These are phyloP conservation scores for Eucriotettix oculatus DNA, from an alignment of 2,888 invertebrate species.

Conservation along the genomic window DNA sequence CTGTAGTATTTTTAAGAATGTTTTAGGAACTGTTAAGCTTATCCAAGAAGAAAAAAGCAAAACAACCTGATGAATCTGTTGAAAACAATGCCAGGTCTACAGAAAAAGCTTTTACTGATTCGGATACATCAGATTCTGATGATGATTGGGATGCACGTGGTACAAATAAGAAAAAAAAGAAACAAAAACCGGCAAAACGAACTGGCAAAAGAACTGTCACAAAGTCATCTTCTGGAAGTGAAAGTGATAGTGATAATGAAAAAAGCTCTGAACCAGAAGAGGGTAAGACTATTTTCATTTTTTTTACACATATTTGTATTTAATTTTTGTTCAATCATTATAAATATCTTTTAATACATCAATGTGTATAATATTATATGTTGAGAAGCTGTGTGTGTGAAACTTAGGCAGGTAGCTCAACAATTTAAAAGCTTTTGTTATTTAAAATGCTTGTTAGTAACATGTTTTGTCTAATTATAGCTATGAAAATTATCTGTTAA, in stretches of 20 bases:
- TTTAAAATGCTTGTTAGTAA: too few species aligned
- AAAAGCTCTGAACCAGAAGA: slow-evolving; percentile 65
- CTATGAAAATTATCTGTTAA: too few species aligned
- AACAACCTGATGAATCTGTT: slow-evolving; percentile 22
- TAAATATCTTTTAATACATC: too few species aligned
- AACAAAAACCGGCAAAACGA: slow-evolving; percentile 25
- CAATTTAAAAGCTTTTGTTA: too few species aligned
- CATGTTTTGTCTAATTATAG: too few species aligned
- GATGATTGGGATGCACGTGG: slow-evolving; percentile 30
- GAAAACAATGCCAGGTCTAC: slow-evolving; percentile 12
- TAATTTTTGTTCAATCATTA: too few species aligned
- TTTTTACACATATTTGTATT: too few species aligned
- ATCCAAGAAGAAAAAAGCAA: slow-evolving; percentile 60
- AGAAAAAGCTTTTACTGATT: slow-evolving; percentile 18
- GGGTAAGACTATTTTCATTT: slow-evolving; percentile 29
- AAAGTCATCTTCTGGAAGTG: slow-evolving; percentile 22
- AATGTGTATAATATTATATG: too few species aligned
- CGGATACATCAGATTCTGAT: slow-evolving; percentile 36
- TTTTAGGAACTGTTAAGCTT: slow-evolving; percentile 60
- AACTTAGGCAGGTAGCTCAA: too few species aligned
- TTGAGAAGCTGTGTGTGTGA: too few species aligned
- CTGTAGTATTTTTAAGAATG: too few species aligned
- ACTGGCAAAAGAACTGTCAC: slow-evolving; percentile 23
- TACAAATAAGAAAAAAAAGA: slow-evolving; percentile 25
- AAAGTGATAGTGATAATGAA: slow-evolving; percentile 29